phyloP scores from a whole-genome alignment of 1,140 invertebrate genomes.

The Thaumetopoea pityocampa region DNA sequence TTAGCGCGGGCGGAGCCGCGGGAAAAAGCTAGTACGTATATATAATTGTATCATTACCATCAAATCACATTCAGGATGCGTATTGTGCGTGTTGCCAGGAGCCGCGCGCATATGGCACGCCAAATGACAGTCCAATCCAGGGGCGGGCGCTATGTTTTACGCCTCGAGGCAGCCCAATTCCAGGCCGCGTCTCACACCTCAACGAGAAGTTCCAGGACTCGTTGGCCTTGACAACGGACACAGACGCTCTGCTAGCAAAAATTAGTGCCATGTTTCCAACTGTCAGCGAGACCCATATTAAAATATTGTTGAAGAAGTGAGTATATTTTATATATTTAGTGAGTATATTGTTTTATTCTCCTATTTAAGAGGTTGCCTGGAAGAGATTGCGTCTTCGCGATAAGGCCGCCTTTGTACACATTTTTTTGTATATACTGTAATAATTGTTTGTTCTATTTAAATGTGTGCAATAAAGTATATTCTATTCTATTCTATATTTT shows the following conservation, averaged over 20 bases:
- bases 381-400: too few relatives aligned
- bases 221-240: conserved; percentile 78
- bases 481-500: too few relatives aligned
- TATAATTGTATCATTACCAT: too few relatives aligned
- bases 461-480: too few relatives aligned
- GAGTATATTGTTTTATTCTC: too few relatives aligned
- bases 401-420: too few relatives aligned
- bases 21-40: too few relatives aligned
- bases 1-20: too few relatives aligned
- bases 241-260: conserved; percentile 85
- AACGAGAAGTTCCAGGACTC: conserved; percentile 81
- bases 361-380: too few relatives aligned
- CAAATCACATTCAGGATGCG: too few relatives aligned
- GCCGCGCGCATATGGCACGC: conserved; percentile 47
- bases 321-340: conserved; percentile 33
- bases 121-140: conserved; percentile 68
- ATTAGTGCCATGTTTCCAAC: conserved; percentile 95
- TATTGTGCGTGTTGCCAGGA: conserved; percentile 38
- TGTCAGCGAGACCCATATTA: conserved; percentile 91
- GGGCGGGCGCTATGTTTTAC: conserved; percentile 74
- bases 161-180: conserved; percentile 68
- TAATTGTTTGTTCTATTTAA: too few relatives aligned
- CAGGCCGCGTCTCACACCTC: conserved; percentile 68
- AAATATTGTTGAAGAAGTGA: conserved; percentile 92
- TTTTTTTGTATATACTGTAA: too few relatives aligned